phyloP scores from a whole-genome alignment of 92 coral and sea anemone species.

The Actinernus sp. region DNA sequence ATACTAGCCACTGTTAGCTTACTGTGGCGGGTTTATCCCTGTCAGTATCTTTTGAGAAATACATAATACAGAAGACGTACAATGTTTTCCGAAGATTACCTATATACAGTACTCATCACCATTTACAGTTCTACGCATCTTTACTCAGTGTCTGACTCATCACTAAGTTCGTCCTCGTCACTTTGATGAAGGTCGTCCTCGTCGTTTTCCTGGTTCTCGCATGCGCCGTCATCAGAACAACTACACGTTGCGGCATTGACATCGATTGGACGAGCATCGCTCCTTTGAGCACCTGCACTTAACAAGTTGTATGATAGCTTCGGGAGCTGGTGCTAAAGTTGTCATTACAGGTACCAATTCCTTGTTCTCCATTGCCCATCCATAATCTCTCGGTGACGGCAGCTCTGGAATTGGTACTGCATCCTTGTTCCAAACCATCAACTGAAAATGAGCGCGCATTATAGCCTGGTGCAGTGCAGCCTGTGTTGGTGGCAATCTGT shows the following conservation, averaged over 20 bases:
- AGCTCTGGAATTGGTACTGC: slow-evolving; percentile 9
- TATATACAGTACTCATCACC: too few relatives aligned
- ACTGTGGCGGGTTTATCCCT: too few relatives aligned
- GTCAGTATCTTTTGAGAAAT: too few relatives aligned
- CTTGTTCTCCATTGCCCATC: slow-evolving; percentile 33
- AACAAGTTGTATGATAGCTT: slow-evolving; percentile 56
- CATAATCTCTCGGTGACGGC: slow-evolving; percentile 21
- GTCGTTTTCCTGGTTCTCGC: neutral
- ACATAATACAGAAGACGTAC: too few relatives aligned
- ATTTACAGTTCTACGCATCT: too few relatives aligned
- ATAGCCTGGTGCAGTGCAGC: slow-evolving; percentile 14
- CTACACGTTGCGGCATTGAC: neutral
- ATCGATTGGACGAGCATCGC: neutral
- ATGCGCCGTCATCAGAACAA: slow-evolving; percentile 1
- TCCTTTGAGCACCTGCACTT: slow-evolving; percentile 12
- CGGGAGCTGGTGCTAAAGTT: slow-evolving; percentile 24
- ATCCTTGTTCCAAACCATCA: slow-evolving; percentile 49
- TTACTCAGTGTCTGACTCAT: too few relatives aligned
- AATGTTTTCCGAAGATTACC: too few relatives aligned
- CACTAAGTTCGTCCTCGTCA: too few relatives aligned
- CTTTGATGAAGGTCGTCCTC: too few relatives aligned
- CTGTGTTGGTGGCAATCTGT: slow-evolving; percentile 26
- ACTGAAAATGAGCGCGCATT: slow-evolving; percentile 15
- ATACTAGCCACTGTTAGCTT: too few relatives aligned
- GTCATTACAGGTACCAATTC: slow-evolving; percentile 52